A percentile compares a stretch with the other conserved stretches of the same genome.
phyloP scores from a whole-genome alignment of 1,140 invertebrate genomes.

The Babylonia areolata region DNA sequence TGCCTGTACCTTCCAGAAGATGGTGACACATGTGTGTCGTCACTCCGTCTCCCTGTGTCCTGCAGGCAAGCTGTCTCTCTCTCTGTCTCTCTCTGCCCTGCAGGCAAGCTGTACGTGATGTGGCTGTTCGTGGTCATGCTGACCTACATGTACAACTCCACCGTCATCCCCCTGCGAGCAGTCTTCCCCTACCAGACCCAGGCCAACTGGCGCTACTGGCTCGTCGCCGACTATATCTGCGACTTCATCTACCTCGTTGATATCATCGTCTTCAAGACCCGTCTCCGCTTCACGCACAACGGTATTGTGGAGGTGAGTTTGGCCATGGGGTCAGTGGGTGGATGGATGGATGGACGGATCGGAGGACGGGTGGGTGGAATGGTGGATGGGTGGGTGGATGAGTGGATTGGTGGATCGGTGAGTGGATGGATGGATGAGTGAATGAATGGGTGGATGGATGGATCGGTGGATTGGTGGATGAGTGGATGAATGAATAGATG shows the following conservation, averaged over 20 bases:
- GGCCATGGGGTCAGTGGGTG: not conserved
- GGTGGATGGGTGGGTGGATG: too few relatives aligned
- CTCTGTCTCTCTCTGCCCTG: not conserved
- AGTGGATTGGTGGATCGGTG: too few relatives aligned
- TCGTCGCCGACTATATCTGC: conserved; percentile 86
- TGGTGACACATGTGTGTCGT: too few relatives aligned
- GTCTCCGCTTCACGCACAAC: conserved; percentile 76
- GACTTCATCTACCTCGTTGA: conserved; percentile 92
- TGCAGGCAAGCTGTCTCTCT: too few relatives aligned
- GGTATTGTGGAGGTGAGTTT: conserved; percentile 71
- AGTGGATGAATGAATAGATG: not conserved
- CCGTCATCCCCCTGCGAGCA: conserved; percentile 88
- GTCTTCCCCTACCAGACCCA: conserved; percentile 80
- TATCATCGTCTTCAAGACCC: conserved; percentile 87
- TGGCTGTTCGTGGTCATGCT: conserved; percentile 90
- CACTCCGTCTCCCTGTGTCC: too few relatives aligned
- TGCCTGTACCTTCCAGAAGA: too few relatives aligned
- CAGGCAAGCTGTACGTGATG: conserved; percentile 81
- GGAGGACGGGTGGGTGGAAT: too few relatives aligned
- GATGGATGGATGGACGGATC: too few relatives aligned
- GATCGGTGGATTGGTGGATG: not conserved
- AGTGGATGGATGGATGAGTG: not conserved
- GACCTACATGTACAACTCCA: conserved; percentile 91
- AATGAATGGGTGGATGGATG: not conserved
- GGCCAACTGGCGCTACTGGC: conserved; percentile 79